phyloP scores from a whole-genome alignment of 2,113 vertebrate genomes.

The Pogonocichla stellata region DNA sequence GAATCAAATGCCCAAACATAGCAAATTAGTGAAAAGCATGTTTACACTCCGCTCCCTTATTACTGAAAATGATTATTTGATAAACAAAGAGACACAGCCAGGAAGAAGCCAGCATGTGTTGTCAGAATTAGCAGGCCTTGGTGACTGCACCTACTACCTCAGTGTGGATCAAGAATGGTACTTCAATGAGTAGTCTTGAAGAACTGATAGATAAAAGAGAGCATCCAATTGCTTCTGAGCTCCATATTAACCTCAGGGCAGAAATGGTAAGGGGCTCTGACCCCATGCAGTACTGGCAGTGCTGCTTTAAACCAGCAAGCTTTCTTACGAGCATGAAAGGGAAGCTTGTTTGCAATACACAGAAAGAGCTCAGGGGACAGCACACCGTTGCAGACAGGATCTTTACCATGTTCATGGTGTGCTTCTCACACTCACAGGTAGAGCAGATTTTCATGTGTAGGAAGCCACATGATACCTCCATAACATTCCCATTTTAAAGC shows the following conservation, averaged over 20 bases:
- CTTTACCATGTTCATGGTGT: neutral
- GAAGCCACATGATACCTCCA: neutral
- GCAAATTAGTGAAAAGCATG: slow-evolving; percentile 67
- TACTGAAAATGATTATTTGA: slow-evolving; percentile 65
- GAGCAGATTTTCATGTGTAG: neutral
- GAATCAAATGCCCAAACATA: slow-evolving; percentile 59
- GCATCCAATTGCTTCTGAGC: neutral
- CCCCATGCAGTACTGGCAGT: neutral
- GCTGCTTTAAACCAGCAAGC: neutral
- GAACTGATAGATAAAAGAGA: neutral
- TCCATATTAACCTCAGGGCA: neutral
- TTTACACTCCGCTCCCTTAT: slow-evolving; percentile 59
- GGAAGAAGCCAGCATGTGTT: slow-evolving; percentile 18
- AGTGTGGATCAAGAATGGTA: neutral
- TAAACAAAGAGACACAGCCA: slow-evolving; percentile 43
- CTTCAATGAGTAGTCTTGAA: neutral
- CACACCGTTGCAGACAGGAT: neutral
- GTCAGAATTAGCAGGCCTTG: slow-evolving; percentile 27
- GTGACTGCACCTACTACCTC: neutral
- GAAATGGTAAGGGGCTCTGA: neutral
- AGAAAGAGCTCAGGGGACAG: neutral
- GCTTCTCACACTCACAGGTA: neutral
- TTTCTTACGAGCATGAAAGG: rapidly evolving
- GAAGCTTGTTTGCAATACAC: neutral
- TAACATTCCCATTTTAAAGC: neutral